These are phyloP conservation scores for Eutolmus rufibarbis DNA, from an alignment of 2,888 invertebrate genomes.

Conservation along the genomic window DNA sequence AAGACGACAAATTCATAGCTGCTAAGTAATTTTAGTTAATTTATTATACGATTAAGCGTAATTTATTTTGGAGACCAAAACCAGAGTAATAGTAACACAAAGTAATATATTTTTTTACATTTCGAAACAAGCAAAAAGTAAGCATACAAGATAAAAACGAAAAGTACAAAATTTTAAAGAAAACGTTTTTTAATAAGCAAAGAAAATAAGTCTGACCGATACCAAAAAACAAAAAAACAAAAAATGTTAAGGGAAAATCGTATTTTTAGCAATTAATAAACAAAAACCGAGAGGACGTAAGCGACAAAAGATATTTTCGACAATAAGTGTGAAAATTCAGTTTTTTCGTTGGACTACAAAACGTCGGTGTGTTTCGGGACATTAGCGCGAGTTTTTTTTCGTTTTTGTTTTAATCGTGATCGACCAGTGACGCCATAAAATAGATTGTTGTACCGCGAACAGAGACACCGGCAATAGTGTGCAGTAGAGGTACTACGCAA, in stretches of 20 bases:
- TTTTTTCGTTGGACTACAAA: neutral
- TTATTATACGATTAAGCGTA: constrained; percentile 27
- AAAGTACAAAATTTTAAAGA: constrained; percentile 49
- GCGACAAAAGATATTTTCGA: constrained; percentile 22
- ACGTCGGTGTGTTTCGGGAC: neutral
- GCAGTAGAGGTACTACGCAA: constrained; percentile 36
- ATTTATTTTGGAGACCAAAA: constrained; percentile 40
- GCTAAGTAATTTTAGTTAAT: constrained; percentile 20
- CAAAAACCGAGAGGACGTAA: neutral
- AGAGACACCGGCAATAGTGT: constrained; percentile 8
- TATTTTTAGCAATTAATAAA: constrained; percentile 12
- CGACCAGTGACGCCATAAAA: neutral
- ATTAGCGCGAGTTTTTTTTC: neutral
- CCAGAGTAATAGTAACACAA: constrained; percentile 22
- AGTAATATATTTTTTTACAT: constrained; percentile 40
- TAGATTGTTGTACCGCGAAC: neutral
- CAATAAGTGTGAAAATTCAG: constrained; percentile 19
- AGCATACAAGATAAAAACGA: constrained; percentile 49
- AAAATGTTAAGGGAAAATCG: neutral
- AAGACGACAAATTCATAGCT: constrained; percentile 13
- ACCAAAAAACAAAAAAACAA: constrained; percentile 41
- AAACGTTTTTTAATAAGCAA: constrained; percentile 42
- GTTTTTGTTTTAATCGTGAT: neutral
- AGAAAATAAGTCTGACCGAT: constrained; percentile 44
- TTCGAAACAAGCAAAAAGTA: constrained; percentile 39